Evolutionary conservation across 2,888 invertebrate genomes (phyloP).

Genomic region (Sphecodes monilicornis): DNA sequence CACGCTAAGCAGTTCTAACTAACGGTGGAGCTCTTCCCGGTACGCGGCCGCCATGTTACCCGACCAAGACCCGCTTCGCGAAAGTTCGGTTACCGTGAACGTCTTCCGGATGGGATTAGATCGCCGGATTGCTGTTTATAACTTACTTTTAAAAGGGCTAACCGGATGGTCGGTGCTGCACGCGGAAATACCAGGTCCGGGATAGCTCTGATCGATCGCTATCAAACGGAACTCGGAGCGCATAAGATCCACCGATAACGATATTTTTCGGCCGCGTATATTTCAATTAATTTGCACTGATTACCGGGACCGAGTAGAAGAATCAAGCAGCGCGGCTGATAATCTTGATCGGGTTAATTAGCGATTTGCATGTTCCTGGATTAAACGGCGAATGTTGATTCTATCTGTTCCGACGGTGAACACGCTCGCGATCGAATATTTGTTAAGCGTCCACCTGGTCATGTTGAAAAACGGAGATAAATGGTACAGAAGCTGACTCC

Average conservation of each 20-base stretch:
- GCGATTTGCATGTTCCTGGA: slow-evolving; percentile 9
- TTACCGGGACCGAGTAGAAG: not conserved
- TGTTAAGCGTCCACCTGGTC: not conserved
- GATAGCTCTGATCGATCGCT: slow-evolving; percentile 18
- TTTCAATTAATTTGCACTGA: slow-evolving; percentile 19
- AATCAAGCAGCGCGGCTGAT: not conserved
- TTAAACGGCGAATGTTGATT: slow-evolving; percentile 21
- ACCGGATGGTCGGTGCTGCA: slow-evolving; percentile 4
- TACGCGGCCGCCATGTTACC: slow-evolving; percentile 14
- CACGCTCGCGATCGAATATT: not conserved
- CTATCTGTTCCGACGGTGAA: slow-evolving; percentile 1
- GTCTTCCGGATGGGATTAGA: slow-evolving; percentile 40
- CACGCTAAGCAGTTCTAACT: slow-evolving; percentile 63
- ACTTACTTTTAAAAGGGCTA: slow-evolving; percentile 50
- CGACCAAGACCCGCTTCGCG: not conserved
- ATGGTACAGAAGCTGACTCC: not conserved
- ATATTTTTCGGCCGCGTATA: slow-evolving; percentile 14
- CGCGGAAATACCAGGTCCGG: not conserved
- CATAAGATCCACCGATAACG: slow-evolving; percentile 4
- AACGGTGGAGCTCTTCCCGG: slow-evolving; percentile 34
- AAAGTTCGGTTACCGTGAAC: slow-evolving; percentile 31
- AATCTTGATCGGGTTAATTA: slow-evolving; percentile 25
- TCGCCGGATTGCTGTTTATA: slow-evolving; percentile 41
- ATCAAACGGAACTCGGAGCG: slow-evolving; percentile 12
- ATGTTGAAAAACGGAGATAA: not conserved